Evolutionary conservation across 2,888 invertebrate genomes (phyloP), one percentile per base, ranked within the genome.

Genomic region (Yponomeuta cagnagella): DNA sequence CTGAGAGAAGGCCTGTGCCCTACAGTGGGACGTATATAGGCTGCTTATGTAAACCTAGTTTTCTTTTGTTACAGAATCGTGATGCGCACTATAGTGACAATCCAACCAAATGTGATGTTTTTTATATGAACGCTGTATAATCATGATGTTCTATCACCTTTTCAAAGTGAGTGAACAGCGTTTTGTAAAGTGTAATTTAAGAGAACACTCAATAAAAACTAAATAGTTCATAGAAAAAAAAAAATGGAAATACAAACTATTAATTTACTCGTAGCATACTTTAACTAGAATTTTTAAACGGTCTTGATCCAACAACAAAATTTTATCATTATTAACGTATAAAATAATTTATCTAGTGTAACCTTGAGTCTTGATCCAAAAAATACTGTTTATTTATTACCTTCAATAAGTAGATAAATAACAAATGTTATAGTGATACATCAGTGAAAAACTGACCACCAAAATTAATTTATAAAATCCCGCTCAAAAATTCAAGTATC

Each of bases 61-160:
- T 63, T 63, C 63, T 63, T 63, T 63, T 63, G 63, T 63, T 63
- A 10, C 63, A 63, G 63, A 63, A n/a, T 23, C n/a, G 23, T 63
- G 23, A 43, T 43, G 43, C 3, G 43, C 8, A 43, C 43, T 8
- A 63, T 15, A 63, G 63, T 63, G 63, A 63, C 8, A 8, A 63
- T 63, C 63, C 5, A 63, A 15, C 15, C 15, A 63, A 63, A 15
- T 63, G 43, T 43, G 6, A 5, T 43, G 12, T 58, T 58, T 58
- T 52, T 58, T 58, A 58, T 58, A 12, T 52, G 10, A 12, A 58
- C 15, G 0, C 15, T 12, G 52, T 12, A 58, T 58, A 15, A 58
- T 15, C 52, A 58, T 15, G 12, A 12, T 15, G 15, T 58, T 15
- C 12, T 15, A 15, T 15, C 15, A 58, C 12, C 12, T 58, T 58